Conservation (phyloP, 2,113 vertebrate genomes). For the Toxostoma redivivum region DNA sequence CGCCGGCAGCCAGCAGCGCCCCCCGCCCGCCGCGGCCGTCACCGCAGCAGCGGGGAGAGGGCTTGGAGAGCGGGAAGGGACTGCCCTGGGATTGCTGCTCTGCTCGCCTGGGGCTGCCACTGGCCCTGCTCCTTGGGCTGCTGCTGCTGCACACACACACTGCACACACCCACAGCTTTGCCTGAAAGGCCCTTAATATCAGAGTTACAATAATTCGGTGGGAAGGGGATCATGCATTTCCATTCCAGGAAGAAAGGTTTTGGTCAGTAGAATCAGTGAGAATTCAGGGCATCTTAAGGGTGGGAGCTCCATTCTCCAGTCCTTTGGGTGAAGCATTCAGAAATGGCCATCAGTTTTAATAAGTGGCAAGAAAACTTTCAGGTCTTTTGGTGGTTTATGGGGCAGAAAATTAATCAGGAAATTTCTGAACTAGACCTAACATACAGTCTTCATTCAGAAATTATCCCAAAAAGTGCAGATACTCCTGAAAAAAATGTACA, state of each 20-base stretch:
- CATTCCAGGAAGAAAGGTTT: neutral
- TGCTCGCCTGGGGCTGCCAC: too few relatives aligned
- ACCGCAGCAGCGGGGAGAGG: too few relatives aligned
- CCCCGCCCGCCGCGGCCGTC: neutral
- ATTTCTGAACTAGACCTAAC: neutral
- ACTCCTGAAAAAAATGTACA: neutral
- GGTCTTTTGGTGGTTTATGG: neutral
- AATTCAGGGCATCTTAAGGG: neutral
- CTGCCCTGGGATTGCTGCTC: too few relatives aligned
- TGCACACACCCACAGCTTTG: neutral
- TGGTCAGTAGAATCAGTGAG: neutral
- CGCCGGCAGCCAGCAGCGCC: neutral
- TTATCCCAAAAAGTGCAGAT: neutral
- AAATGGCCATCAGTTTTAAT: neutral
- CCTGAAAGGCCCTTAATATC: neutral
- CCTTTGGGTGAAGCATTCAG: neutral
- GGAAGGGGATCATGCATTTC: neutral
- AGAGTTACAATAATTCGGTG: rapidly evolving
- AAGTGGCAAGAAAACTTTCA: neutral
- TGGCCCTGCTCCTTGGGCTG: too few relatives aligned
- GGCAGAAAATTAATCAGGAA: neutral
- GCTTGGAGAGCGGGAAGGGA: too few relatives aligned
- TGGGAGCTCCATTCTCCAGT: neutral
- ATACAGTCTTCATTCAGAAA: neutral
- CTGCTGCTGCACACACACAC: neutral